Evolutionary conservation across 1,140 invertebrate genomes (phyloP).

Genomic region (Gryon sp.): DNA sequence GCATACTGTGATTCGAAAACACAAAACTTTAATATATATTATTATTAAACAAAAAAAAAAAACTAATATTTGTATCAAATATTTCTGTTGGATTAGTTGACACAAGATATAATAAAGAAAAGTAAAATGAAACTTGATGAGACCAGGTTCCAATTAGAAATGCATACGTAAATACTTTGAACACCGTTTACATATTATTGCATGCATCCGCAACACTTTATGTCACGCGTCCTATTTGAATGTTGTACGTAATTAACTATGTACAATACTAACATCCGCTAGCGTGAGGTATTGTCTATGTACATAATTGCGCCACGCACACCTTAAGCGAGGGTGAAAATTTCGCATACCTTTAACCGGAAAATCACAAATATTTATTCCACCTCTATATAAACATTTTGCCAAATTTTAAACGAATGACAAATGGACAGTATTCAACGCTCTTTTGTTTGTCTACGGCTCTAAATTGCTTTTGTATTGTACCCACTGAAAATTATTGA

Average conservation of each 20-base stretch:
- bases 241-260: constrained; percentile 40
- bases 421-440: neutral
- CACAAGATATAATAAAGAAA: no score
- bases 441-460: no score
- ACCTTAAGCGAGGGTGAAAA: constrained; percentile 4
- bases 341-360: constrained; percentile 21
- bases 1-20: constrained; percentile 56
- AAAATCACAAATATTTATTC: constrained; percentile 22
- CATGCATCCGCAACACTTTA: constrained; percentile 32
- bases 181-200: constrained; percentile 19
- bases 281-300: constrained; percentile 10
- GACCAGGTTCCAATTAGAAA: constrained; percentile 6
- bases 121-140: no score
- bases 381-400: constrained; percentile 7
- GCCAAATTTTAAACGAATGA: neutral
- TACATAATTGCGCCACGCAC: constrained; percentile 17
- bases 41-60: no score
- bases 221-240: constrained; percentile 34
- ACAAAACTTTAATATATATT: no score
- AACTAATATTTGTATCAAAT: no score
- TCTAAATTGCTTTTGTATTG: no score
- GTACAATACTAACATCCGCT: constrained; percentile 41
- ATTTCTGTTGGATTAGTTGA: neutral
- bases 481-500: no score
- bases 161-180: constrained; percentile 14